Percentiles rank a stretch among this genome's conserved stretches.
phyloP scores from a whole-genome alignment of 2,113 vertebrate species.

The Bettongia penicillata region DNA sequence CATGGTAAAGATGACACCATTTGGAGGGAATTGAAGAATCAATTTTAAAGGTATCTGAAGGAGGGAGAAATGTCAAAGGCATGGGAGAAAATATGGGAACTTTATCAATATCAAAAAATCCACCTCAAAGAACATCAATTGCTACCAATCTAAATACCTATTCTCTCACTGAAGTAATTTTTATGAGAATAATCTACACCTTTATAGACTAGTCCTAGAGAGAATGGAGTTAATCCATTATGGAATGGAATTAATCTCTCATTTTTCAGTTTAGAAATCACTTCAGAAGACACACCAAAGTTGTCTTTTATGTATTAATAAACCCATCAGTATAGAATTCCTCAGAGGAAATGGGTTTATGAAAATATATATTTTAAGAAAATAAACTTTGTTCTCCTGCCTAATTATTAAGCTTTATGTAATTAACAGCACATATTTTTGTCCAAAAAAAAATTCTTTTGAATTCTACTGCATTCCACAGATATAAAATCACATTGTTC shows the following conservation, averaged over 20 bases:
- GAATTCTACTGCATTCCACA: not conserved
- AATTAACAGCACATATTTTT: not conserved
- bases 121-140: not conserved
- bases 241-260: not conserved
- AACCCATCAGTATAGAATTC: not conserved
- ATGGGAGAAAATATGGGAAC: not conserved
- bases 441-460: not conserved
- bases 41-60: not conserved
- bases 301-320: not conserved
- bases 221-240: not conserved
- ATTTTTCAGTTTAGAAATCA: not conserved
- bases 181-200: not conserved
- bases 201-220: not conserved
- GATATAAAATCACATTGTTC: not conserved
- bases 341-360: not conserved
- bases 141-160: not conserved
- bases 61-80: not conserved
- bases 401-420: too few relatives aligned
- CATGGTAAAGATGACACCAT: not conserved
- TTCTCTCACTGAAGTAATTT: not conserved
- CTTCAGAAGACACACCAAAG: not conserved
- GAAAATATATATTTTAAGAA: not conserved
- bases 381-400: not conserved
- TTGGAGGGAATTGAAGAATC: not conserved
- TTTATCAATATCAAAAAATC: not conserved